Evolutionary conservation across 2,888 invertebrate genomes (phyloP).

Genomic region (Argyra leucocephala): DNA sequence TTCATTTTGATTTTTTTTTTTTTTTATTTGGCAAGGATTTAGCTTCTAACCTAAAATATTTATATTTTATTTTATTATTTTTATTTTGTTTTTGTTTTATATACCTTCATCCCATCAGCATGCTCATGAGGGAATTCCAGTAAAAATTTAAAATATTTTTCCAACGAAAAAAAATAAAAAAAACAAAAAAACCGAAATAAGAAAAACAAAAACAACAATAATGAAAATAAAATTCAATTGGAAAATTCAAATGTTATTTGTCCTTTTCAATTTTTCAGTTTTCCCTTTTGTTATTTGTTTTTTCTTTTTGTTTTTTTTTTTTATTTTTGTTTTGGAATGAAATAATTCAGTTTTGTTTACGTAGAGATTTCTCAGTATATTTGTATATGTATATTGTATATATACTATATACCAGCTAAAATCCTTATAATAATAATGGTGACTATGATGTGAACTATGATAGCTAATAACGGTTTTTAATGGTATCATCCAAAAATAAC

Average conservation of each 20-base stretch:
- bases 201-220: too few relatives aligned
- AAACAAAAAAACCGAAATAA: background rate
- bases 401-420: too few relatives aligned
- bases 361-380: too few relatives aligned
- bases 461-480: background rate
- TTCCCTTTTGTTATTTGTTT: background rate
- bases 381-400: too few relatives aligned
- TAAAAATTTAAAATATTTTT: background rate
- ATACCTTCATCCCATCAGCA: background rate
- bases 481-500: background rate
- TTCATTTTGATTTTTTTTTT: too few relatives aligned
- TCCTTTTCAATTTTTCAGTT: background rate
- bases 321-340: background rate
- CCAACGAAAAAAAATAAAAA: background rate
- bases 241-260: constrained; percentile 1
- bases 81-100: background rate
- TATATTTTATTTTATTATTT: too few relatives aligned
- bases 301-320: background rate
- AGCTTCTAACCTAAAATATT: too few relatives aligned
- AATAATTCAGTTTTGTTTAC: background rate
- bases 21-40: too few relatives aligned
- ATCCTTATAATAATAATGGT: background rate
- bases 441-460: background rate
- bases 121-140: background rate
- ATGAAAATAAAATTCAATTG: background rate